Evolutionary conservation across 2,113 vertebrate genomes (phyloP), one percentile per base, ranked within the genome.

Genomic region (Trematocara nigrifrons): DNA sequence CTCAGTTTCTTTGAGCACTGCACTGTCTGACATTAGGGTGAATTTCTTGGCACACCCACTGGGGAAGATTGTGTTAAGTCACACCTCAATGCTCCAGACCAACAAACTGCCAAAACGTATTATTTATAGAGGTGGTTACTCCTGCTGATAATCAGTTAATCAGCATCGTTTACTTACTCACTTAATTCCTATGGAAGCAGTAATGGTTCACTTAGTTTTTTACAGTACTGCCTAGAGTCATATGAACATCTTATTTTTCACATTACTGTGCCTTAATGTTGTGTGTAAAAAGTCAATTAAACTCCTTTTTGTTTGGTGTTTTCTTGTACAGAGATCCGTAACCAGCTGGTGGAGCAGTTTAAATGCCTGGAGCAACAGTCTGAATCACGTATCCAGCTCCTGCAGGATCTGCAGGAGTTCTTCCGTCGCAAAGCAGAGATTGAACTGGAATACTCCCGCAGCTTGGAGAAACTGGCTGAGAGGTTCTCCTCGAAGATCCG

Each of bases 281-380:
- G 22, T 10, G 18, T n/a, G 22, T 42, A 64, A 82, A 38, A n/a
- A 13, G 29, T 49, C 33, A 49, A 79, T 83, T 85, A 16, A 90
- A 85, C 31, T 3, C 5, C 16, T 81, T 42, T 89, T 40, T 90
- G 2, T 86, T 79, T 85, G 77, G 4, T 76, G 3, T 87, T 35
- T 90, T 85, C 80, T 49, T 88, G 18, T 26, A 92, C 96, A 99
- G 98, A 99, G 85, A 99, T 99, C 96, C 98, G 99, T 13, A 97
- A 97, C 11, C 98, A 99, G 96, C 96, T 99, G 96, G 97, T 97
- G 82, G 99, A 99, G 94, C 99, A 99, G 96, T 98, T 99, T 95
- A 99, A 99, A 95, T 99, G 99, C 86, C 92, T 99, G 97, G 99
- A 99, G 94, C 98, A 99, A 93, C 99, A 99, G 91, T 99, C 98